Percentiles rank a stretch among this genome's conserved stretches.
Evolutionary conservation across 1,140 invertebrate genomes (phyloP).

Genomic region (Bradysia coprophila): DNA sequence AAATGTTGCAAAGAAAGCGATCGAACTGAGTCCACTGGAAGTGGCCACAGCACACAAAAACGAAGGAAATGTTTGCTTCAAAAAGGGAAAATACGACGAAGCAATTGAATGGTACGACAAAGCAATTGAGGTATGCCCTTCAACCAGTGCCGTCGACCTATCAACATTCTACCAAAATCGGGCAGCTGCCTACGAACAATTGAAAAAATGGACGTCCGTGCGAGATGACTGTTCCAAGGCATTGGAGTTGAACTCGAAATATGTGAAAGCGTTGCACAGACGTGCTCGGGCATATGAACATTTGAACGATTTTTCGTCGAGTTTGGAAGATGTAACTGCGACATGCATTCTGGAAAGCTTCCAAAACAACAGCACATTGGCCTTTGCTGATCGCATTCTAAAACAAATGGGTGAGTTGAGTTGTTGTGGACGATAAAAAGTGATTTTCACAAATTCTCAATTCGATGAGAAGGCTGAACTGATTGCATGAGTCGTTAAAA

Average conservation of each 20-base stretch:
- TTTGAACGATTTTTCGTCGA: conserved; percentile 52
- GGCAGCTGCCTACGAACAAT: conserved; percentile 84
- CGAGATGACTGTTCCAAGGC: conserved; percentile 75
- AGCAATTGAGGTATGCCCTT: conserved; percentile 72
- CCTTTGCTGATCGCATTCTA: conserved; percentile 69
- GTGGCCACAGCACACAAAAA: conserved; percentile 39
- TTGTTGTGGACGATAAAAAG: not conserved
- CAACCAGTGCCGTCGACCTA: conserved; percentile 48
- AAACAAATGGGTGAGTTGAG: conserved; percentile 36
- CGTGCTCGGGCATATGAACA: conserved; percentile 69
- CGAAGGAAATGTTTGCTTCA: conserved; percentile 77
- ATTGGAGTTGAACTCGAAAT: conserved; percentile 67
- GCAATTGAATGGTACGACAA: conserved; percentile 75
- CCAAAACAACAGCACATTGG: conserved; percentile 53
- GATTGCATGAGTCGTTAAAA: too few relatives aligned
- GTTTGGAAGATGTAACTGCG: conserved; percentile 81
- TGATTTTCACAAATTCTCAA: not conserved
- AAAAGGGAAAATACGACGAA: conserved; percentile 67
- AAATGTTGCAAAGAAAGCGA: conserved; percentile 30
- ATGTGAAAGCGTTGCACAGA: conserved; percentile 73
- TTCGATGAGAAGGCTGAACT: too few relatives aligned
- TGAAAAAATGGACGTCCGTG: conserved; percentile 70
- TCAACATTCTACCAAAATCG: conserved; percentile 91
- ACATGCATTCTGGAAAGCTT: conserved; percentile 83
- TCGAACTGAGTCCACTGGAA: conserved; percentile 24